Conservation (phyloP, 2,113 vertebrate genomes). For the Spea multiplicata region DNA sequence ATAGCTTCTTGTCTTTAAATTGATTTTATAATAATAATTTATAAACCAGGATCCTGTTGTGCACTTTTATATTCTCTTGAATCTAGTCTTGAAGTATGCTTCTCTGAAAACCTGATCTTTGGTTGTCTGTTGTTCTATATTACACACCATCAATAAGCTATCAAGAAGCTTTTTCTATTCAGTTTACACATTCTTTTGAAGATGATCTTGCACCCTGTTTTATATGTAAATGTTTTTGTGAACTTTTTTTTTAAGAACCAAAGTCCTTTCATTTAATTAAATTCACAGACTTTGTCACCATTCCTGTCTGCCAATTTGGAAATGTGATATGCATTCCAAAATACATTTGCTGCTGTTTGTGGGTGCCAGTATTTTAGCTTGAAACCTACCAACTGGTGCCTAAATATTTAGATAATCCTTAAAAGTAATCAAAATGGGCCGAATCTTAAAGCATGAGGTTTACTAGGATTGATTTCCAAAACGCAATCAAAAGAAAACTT, state of each 20-base stretch:
- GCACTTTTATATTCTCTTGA: no score
- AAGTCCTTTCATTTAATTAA: conserved; percentile 9
- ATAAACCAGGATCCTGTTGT: no score
- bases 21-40: no score
- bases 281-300: conserved; percentile 34
- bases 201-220: not conserved
- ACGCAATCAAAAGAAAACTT: no score
- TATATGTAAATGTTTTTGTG: not conserved
- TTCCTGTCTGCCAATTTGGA: conserved; percentile 30
- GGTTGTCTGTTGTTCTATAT: no score
- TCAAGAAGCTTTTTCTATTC: no score
- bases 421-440: conserved; percentile 29
- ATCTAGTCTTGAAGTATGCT: no score
- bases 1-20: no score
- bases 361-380: conserved; percentile 28
- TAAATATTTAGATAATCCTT: conserved; percentile 28
- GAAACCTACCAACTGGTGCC: conserved; percentile 34
- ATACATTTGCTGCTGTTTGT: conserved; percentile 28
- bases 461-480: not conserved
- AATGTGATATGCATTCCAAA: conserved; percentile 17
- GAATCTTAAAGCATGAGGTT: conserved; percentile 9
- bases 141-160: no score
- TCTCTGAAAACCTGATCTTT: no score
- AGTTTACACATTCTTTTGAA: no score
- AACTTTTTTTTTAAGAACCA: not conserved